phyloP scores from a whole-genome alignment of 1,140 invertebrate genomes.

The Paraescarpia echinospica region DNA sequence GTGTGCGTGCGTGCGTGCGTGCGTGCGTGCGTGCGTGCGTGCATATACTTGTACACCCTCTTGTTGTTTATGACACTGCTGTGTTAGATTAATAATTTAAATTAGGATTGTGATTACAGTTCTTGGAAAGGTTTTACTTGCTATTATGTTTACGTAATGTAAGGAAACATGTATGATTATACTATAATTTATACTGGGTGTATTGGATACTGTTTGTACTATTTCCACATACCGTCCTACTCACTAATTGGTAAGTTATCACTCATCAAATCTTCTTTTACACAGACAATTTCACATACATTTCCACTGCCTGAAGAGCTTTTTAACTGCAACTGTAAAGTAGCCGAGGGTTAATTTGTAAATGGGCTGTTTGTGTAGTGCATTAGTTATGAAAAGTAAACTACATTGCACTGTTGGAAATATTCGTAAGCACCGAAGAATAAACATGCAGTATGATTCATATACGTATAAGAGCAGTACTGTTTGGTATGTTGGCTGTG shows the following conservation, averaged over 20 bases:
- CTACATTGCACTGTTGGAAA: not conserved
- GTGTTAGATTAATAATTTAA: not conserved
- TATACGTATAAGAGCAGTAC: not conserved
- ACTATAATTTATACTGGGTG: no score
- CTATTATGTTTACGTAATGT: no score
- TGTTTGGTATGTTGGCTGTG: not conserved
- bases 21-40: not conserved
- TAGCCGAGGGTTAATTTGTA: not conserved
- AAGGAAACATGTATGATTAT: no score
- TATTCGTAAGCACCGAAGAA: not conserved
- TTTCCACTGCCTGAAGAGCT: not conserved
- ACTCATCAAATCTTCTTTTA: not conserved
- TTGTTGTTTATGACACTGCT: not conserved
- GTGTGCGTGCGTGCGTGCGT: not conserved
- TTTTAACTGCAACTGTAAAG: not conserved
- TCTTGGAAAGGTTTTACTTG: no score
- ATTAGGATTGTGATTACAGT: no score
- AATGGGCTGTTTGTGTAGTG: not conserved
- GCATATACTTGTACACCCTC: no score
- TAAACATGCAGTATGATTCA: not conserved
- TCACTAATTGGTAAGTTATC: no score
- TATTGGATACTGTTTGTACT: no score
- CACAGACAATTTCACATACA: not conserved
- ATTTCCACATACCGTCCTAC: no score
- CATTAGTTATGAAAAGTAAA: not conserved